Evolutionary conservation across 2,797 vertebrate genomes (phyloP).

Genomic region (Chiroxiphia lanceolata): DNA sequence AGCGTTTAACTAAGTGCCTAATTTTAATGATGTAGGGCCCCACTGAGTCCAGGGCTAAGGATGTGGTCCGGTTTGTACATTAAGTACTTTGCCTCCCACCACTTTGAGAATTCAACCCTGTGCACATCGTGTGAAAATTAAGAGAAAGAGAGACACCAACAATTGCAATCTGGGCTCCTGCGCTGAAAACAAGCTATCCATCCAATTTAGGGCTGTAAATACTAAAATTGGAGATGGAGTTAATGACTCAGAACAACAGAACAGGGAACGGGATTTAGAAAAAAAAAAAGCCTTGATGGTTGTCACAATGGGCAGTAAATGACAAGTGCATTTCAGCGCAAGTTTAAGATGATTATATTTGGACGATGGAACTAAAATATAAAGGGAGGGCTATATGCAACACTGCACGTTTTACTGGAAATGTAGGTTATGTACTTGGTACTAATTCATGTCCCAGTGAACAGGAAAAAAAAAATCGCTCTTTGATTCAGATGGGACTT

Average conservation of each 20-base stretch:
- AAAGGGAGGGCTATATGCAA: slow-evolving; percentile 9
- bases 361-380: slow-evolving; percentile 19
- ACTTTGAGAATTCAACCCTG: background rate
- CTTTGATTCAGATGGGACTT: slow-evolving; percentile 7
- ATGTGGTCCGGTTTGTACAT: background rate
- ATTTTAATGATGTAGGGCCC: background rate
- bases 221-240: background rate
- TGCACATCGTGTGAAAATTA: background rate
- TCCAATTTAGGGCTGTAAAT: slow-evolving; percentile 27
- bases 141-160: background rate
- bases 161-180: background rate
- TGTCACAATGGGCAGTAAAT: slow-evolving; percentile 27
- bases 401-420: slow-evolving; percentile 27
- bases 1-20: background rate
- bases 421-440: slow-evolving; percentile 63
- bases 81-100: slow-evolving; percentile 1
- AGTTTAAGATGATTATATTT: slow-evolving; percentile 20
- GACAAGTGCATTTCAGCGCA: slow-evolving; percentile 38
- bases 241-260: slow-evolving; percentile 25
- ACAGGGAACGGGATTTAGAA: background rate
- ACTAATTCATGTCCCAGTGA: slow-evolving; percentile 44
- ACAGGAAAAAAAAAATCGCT: background rate
- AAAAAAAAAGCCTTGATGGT: background rate
- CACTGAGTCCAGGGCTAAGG: background rate
- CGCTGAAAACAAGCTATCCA: slow-evolving; percentile 5